phyloP scores from a whole-genome alignment of 1,140 invertebrate genomes.

The Musca vetustissima region DNA sequence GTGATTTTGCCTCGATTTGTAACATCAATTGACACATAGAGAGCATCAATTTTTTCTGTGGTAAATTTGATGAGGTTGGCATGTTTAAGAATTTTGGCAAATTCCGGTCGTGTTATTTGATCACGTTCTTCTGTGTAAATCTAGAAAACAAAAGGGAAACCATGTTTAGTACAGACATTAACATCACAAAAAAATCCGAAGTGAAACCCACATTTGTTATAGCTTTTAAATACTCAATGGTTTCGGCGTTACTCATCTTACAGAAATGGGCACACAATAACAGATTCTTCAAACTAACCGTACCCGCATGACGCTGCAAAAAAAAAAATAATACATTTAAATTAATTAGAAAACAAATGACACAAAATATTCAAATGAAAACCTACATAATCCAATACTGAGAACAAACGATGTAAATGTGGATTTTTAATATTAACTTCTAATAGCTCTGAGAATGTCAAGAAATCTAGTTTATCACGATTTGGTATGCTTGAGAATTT shows the following conservation, averaged over 20 bases:
- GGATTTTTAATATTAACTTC: slow-evolving; percentile 40
- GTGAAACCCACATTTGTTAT: slow-evolving; percentile 42
- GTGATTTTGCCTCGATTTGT: slow-evolving; percentile 41
- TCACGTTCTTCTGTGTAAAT: slow-evolving; percentile 39
- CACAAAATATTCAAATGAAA: not conserved
- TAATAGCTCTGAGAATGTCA: slow-evolving; percentile 46
- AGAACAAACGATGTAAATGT: slow-evolving; percentile 44
- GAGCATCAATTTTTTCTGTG: slow-evolving; percentile 37
- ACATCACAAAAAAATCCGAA: not conserved
- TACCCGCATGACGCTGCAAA: slow-evolving; percentile 37
- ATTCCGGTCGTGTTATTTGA: slow-evolving; percentile 40
- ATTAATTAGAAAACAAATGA: not conserved
- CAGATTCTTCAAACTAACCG: slow-evolving; percentile 47
- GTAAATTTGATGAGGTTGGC: slow-evolving; percentile 36
- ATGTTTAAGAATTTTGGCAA: slow-evolving; percentile 41
- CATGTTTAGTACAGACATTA: not conserved
- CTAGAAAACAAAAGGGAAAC: slow-evolving; percentile 28
- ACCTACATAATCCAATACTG: slow-evolving; percentile 47
- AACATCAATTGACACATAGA: slow-evolving; percentile 44
- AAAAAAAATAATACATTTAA: slow-evolving; percentile 3
- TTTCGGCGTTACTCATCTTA: slow-evolving; percentile 43
- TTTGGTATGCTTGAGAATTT: slow-evolving; percentile 35
- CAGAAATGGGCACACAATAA: slow-evolving; percentile 48
- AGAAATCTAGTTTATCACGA: slow-evolving; percentile 42
- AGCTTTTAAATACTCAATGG: slow-evolving; percentile 43